phyloP scores from a whole-genome alignment of 2,888 invertebrate species.

The Mythimna lalbum region DNA sequence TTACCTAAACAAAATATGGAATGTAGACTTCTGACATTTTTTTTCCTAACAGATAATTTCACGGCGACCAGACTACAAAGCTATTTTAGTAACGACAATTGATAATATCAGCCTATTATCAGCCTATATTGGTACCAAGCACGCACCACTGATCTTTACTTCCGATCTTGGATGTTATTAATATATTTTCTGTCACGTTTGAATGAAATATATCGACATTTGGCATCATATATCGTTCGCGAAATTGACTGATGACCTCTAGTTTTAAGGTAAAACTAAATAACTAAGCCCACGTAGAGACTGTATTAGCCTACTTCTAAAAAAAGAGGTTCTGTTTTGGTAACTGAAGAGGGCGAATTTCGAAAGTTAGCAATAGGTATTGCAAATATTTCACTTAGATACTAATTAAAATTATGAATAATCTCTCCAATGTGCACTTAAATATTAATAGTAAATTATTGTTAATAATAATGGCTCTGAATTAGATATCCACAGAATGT shows the following conservation, averaged over 20 bases:
- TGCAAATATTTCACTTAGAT: background rate
- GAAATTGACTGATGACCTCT: conserved; percentile 34
- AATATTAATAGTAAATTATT: no score
- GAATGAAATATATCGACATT: conserved; percentile 44
- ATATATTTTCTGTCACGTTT: conserved; percentile 40
- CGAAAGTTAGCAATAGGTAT: background rate
- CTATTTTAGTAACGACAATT: background rate
- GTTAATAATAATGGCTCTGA: no score
- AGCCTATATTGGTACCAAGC: background rate
- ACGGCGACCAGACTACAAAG: no score
- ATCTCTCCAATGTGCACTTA: no score
- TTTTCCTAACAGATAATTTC: background rate
- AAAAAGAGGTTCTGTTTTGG: background rate
- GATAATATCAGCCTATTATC: background rate
- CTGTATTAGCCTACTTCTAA: background rate
- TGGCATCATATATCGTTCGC: conserved; percentile 6
- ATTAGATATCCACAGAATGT: no score
- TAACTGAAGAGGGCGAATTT: background rate
- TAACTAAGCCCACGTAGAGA: background rate
- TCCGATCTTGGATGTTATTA: conserved; percentile 24
- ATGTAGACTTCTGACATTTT: background rate
- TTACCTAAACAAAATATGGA: no score
- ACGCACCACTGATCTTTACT: conserved; percentile 25
- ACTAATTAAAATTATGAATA: no score
- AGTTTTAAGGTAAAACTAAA: conserved; percentile 1